Conservation (phyloP, 2,113 vertebrate species). For the Phylloscopus trochilus region DNA sequence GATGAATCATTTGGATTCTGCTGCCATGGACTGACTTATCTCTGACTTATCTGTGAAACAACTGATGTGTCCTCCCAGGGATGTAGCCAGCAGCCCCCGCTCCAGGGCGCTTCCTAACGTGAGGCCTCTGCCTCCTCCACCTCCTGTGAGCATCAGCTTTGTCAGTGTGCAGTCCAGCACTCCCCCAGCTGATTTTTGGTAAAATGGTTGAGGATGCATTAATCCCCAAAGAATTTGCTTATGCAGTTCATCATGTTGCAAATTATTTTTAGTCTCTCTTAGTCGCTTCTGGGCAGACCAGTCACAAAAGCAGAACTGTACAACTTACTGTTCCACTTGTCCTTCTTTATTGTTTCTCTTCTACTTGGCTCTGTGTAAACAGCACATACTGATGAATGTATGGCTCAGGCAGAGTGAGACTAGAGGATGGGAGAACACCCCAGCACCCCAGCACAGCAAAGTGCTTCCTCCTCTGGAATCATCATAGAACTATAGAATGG, state of each 20-base stretch:
- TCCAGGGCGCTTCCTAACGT: not conserved
- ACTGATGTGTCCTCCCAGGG: not conserved
- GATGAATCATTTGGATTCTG: conserved; percentile 18
- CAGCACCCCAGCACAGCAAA: not conserved
- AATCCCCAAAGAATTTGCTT: not conserved
- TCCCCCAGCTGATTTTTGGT: not conserved
- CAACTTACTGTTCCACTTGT: not conserved
- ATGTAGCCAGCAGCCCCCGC: not conserved
- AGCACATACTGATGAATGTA: not conserved
- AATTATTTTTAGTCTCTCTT: not conserved
- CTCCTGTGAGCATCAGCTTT: not conserved
- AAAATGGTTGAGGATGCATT: not conserved
- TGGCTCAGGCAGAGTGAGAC: not conserved
- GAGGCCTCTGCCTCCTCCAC: not conserved
- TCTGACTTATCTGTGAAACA: conserved; percentile 9
- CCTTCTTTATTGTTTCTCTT: not conserved
- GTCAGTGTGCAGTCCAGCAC: not conserved
- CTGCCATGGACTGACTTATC: not conserved
- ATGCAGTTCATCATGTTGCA: not conserved
- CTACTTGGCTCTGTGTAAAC: not conserved
- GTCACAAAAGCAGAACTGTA: not conserved
- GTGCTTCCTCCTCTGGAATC: not conserved
- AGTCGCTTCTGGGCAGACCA: not conserved
- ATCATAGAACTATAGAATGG: not conserved
- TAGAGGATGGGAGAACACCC: not conserved